phyloP scores from a whole-genome alignment of 1,140 invertebrate species.

The Condylostylus longicornis region DNA sequence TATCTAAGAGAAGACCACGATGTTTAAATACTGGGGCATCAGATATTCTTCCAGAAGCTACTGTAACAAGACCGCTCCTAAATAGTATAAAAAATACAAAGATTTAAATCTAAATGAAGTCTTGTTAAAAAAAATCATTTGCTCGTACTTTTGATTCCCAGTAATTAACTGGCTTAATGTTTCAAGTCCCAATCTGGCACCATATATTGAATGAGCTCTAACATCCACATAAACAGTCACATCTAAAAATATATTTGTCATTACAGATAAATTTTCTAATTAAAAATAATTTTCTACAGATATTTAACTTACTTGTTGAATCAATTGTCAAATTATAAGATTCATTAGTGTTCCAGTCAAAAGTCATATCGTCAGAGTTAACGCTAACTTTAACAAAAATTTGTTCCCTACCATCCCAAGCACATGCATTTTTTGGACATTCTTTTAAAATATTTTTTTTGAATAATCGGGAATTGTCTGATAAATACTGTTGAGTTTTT shows the following conservation, averaged over 20 bases:
- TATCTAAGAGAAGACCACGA: conserved; percentile 59
- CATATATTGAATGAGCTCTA: conserved; percentile 49
- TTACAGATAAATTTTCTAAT: conserved; percentile 27
- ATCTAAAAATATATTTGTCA: conserved; percentile 18
- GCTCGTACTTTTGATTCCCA: conserved; percentile 10
- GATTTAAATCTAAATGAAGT: not conserved
- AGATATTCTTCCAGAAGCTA: conserved; percentile 34
- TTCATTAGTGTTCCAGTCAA: conserved; percentile 50
- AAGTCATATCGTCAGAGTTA: conserved; percentile 30
- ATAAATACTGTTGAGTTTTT: conserved; percentile 33
- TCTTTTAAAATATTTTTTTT: conserved; percentile 37
- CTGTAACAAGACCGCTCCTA: conserved; percentile 31
- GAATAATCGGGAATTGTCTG: conserved; percentile 38
- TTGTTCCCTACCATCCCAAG: conserved; percentile 32
- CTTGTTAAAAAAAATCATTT: not conserved
- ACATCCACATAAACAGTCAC: conserved; percentile 39
- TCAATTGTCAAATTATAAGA: conserved; percentile 42
- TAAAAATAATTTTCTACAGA: conserved; percentile 2
- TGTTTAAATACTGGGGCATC: conserved; percentile 56
- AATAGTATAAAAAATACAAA: not conserved
- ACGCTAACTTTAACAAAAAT: conserved; percentile 39
- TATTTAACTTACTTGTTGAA: conserved; percentile 35
- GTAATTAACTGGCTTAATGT: conserved; percentile 54
- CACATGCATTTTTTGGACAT: conserved; percentile 40
- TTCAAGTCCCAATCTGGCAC: conserved; percentile 59